Evolutionary conservation across 2,888 invertebrate species (phyloP).

Genomic region (Stenotaenia linearis): DNA sequence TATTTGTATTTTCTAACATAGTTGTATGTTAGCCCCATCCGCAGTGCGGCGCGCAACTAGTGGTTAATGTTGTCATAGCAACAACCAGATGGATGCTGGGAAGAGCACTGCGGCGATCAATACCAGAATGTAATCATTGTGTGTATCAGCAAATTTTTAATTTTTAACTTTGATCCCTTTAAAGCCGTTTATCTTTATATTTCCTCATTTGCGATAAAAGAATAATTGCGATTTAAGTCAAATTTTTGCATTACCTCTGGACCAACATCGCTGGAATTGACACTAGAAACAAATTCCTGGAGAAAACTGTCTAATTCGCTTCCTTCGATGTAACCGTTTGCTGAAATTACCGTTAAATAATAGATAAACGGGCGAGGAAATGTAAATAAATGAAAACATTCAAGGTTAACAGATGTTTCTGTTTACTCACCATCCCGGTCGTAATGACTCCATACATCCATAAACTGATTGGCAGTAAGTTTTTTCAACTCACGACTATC

Average conservation of each 20-base stretch:
- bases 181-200: background rate
- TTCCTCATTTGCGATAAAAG: background rate
- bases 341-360: slow-evolving; percentile 51
- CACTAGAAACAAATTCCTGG: slow-evolving; percentile 82
- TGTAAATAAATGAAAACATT: background rate
- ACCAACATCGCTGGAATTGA: slow-evolving; percentile 75
- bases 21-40: background rate
- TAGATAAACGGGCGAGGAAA: too few relatives aligned
- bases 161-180: background rate
- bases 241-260: slow-evolving; percentile 62
- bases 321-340: slow-evolving; percentile 91
- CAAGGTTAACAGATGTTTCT: background rate
- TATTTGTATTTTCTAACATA: background rate
- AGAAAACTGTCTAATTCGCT: slow-evolving; percentile 87
- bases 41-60: background rate
- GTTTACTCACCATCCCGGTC: slow-evolving; percentile 75
- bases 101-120: slow-evolving; percentile 1
- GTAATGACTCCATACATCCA: slow-evolving; percentile 96
- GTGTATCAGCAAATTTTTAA: background rate
- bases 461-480: slow-evolving; percentile 86
- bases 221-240: background rate
- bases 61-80: slow-evolving; percentile 4
- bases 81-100: background rate
- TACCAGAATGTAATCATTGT: background rate
- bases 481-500: slow-evolving; percentile 82